Percentiles rank a stretch among this genome's conserved stretches.
Conservation (phyloP, 2,797 vertebrate genomes). For the Calcarius lapponicus region DNA sequence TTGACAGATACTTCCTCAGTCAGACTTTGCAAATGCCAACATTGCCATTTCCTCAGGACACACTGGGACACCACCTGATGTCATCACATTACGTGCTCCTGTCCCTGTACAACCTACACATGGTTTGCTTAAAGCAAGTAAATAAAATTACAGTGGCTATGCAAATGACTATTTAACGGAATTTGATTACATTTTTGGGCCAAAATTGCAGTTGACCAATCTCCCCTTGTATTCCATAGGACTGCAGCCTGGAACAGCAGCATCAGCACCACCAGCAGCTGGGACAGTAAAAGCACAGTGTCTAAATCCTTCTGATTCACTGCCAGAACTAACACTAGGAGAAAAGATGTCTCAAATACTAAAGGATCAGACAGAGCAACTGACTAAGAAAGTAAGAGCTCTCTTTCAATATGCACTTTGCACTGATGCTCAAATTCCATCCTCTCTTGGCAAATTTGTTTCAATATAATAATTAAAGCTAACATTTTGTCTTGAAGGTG, state of each 20-base stretch:
- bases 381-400: slow-evolving; percentile 81
- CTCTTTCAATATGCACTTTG: not conserved
- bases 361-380: slow-evolving; percentile 81
- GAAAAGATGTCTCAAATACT: slow-evolving; percentile 85
- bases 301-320: slow-evolving; percentile 1
- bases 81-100: not conserved
- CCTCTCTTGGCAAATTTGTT: not conserved
- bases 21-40: not conserved
- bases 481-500: slow-evolving; percentile 76
- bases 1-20: slow-evolving; percentile 35
- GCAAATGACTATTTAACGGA: not conserved
- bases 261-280: not conserved
- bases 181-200: not conserved
- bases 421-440: not conserved
- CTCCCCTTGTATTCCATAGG: slow-evolving; percentile 29
- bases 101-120: not conserved
- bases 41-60: not conserved
- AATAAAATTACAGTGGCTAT: not conserved
- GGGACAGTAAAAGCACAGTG: not conserved
- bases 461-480: not conserved
- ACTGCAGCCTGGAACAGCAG: not conserved
- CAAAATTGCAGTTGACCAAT: not conserved
- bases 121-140: slow-evolving; percentile 60
- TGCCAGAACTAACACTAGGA: slow-evolving; percentile 77
- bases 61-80: not conserved